phyloP scores from a whole-genome alignment of 2,113 vertebrate species.

The Pseudorectes ferrugineus region DNA sequence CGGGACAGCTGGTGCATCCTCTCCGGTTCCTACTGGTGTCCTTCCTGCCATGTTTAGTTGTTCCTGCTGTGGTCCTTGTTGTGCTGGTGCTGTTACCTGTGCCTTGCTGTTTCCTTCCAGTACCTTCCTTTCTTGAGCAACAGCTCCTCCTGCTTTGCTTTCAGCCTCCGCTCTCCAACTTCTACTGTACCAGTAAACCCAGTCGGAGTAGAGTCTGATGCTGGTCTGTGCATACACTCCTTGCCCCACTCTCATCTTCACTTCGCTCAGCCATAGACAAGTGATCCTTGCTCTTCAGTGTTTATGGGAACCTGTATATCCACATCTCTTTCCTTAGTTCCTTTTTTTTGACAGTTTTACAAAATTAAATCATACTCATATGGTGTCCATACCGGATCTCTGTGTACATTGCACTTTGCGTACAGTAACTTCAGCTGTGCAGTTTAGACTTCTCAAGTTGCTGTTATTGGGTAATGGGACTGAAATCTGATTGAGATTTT shows the following conservation, averaged over 20 bases:
- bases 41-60: background rate
- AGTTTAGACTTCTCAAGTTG: background rate
- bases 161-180: rapidly evolving
- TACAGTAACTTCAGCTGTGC: background rate
- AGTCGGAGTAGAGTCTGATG: background rate
- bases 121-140: background rate
- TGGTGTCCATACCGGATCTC: background rate
- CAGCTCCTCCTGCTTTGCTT: background rate
- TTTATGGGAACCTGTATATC: background rate
- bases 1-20: background rate
- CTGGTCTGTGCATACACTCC: background rate
- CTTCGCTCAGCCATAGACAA: rapidly evolving
- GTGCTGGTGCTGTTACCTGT: background rate
- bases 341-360: background rate
- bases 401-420: background rate
- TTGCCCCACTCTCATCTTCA: background rate
- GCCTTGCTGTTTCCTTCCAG: background rate
- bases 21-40: background rate
- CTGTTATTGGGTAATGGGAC: background rate
- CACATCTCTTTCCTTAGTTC: background rate
- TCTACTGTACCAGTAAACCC: background rate
- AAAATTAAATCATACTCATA: background rate
- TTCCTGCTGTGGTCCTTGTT: background rate
- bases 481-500: slow-evolving; percentile 13
- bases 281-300: background rate